Base-by-base conservation (phyloP, 2,888 invertebrate genomes). In the Tipula lateralis region DNA sequence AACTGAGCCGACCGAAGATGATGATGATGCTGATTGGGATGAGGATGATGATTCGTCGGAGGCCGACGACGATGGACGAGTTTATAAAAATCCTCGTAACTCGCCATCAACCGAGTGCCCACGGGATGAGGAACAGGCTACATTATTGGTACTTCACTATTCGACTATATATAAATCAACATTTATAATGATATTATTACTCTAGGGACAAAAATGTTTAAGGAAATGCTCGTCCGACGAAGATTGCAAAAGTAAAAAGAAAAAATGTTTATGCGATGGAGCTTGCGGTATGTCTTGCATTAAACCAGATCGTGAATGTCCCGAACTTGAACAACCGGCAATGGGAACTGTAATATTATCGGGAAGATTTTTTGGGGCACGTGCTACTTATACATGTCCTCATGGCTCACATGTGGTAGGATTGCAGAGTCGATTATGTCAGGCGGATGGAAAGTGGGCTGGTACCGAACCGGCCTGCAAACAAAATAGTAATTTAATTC, bases 241-340 rank as follows among this genome's bases (percentile, higher is more conserved):
- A 88, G 98, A 99, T 90, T 99, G 99, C 90, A 97, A 97, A 91
- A 98, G 98, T 89, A 96, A 96, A 91, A 96, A 97, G 91, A 98
- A 98, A 91, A 95, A 97, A 89, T 99, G 99, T 89, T 92, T 98
- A 86, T 99, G 99, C 89, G 99, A 99, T 89, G 99, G 98, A 83
- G 94, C 95, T 1, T 99, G 99, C 88, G 99, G 99, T 85, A 95
- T 97, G 94, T 98, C 98, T 84, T 99, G 99, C 91, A 97, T 99
- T 87, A 98, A 99, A 90, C 98, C 97, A 89, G 96, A 97, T 88
- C 93, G 96, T n/a, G 96, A 96, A 89, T 97, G 97, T 87, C 95
- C 96, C 0, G 95, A 95, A 86, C 90, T 96, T 84, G 93, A 93
- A 39, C 93, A 95, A 86, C 96, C 96, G 84, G 93, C 94, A 16